Conservation (phyloP, 2,888 invertebrate genomes). For the Eulithis testata region DNA sequence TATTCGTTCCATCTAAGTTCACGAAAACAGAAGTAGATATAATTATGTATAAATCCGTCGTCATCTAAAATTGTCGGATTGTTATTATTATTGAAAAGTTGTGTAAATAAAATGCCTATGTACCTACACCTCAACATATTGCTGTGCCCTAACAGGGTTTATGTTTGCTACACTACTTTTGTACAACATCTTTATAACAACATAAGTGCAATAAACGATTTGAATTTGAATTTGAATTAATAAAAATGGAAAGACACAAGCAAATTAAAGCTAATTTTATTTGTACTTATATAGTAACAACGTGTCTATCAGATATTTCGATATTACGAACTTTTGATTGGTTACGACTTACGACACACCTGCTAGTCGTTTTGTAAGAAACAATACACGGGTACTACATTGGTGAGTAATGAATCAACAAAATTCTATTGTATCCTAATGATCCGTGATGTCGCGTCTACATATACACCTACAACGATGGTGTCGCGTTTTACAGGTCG, state of each 20-base stretch:
- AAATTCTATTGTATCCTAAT: constrained; percentile 44
- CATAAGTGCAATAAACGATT: too few species aligned
- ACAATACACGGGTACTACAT: constrained; percentile 28
- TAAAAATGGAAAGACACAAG: neutral
- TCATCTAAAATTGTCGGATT: too few species aligned
- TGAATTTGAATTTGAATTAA: too few species aligned
- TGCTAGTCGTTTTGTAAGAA: constrained; percentile 26
- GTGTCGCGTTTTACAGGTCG: constrained; percentile 43
- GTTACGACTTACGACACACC: constrained; percentile 24
- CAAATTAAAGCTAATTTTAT: neutral
- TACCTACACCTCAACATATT: too few species aligned
- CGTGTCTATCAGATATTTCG: constrained; percentile 1
- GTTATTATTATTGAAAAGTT: too few species aligned
- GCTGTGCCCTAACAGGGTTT: too few species aligned
- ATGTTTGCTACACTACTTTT: too few species aligned
- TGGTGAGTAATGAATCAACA: constrained; percentile 43
- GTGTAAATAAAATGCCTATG: too few species aligned
- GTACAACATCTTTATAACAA: too few species aligned
- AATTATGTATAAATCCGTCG: too few species aligned
- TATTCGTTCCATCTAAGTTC: too few species aligned
- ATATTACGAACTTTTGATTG: constrained; percentile 17
- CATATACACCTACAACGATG: constrained; percentile 28
- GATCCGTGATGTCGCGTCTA: constrained; percentile 40
- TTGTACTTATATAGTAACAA: neutral
- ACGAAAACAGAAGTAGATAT: too few species aligned